phyloP scores from a whole-genome alignment of 2,113 vertebrate species.

The Prinia subflava region DNA sequence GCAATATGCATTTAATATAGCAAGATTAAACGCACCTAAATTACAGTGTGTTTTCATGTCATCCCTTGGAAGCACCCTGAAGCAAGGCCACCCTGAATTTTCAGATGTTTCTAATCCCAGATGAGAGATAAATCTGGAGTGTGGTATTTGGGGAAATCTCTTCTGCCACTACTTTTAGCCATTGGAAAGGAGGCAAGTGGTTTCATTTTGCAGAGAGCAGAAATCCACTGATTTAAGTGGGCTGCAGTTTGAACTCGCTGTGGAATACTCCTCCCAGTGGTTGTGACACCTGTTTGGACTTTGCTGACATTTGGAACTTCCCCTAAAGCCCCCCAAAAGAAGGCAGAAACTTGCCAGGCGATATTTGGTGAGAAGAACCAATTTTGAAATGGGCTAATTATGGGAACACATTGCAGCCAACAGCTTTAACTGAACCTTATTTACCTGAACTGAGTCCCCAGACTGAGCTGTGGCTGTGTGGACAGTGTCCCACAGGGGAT shows the following conservation, averaged over 20 bases:
- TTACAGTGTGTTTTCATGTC: conserved; percentile 1
- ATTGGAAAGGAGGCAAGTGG: not conserved
- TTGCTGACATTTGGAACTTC: not conserved
- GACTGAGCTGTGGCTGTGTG: not conserved
- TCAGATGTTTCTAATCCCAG: conserved; percentile 49
- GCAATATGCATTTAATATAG: conserved; percentile 37
- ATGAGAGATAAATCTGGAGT: conserved; percentile 2
- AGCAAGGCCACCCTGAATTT: conserved; percentile 40
- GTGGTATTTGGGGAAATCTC: conserved; percentile 14
- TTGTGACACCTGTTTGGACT: not conserved
- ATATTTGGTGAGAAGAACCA: not conserved
- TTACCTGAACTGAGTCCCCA: not conserved
- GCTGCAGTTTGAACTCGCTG: not conserved
- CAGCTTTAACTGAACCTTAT: not conserved
- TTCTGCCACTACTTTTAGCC: not conserved
- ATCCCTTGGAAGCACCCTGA: conserved; percentile 29
- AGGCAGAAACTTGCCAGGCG: not conserved
- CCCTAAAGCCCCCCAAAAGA: not conserved
- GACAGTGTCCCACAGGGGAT: not conserved
- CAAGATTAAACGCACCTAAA: conserved; percentile 50
- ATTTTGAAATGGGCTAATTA: not conserved
- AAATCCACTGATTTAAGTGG: not conserved
- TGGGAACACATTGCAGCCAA: not conserved
- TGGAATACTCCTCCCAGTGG: not conserved
- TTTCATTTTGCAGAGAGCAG: not conserved